These are phyloP conservation scores for Gallinago media DNA, from an alignment of 2,113 vertebrate genomes.

Conservation along the genomic window DNA sequence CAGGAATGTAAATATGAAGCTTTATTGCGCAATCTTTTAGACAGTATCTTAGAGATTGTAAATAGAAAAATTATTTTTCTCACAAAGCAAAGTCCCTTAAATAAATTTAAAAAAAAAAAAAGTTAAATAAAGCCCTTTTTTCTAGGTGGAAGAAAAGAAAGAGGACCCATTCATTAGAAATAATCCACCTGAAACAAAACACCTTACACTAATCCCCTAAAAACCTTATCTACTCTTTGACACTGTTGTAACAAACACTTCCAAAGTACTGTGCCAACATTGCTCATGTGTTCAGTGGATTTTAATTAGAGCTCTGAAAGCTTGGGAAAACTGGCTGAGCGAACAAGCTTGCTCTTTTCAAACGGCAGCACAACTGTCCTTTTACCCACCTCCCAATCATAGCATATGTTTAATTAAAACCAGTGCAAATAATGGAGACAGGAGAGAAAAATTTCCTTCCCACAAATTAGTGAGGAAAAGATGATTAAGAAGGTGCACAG, in stretches of 20 bases:
- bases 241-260: slow-evolving; percentile 74
- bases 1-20: not conserved
- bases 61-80: not conserved
- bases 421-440: slow-evolving; percentile 12
- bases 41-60: not conserved
- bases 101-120: not conserved
- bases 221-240: slow-evolving; percentile 71
- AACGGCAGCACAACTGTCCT: slow-evolving; percentile 21
- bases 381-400: not conserved
- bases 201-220: slow-evolving; percentile 45
- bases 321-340: slow-evolving; percentile 6
- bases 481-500: slow-evolving; percentile 4
- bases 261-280: slow-evolving; percentile 53
- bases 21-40: not conserved
- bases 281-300: slow-evolving; percentile 61
- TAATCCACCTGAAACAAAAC: slow-evolving; percentile 64
- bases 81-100: not conserved
- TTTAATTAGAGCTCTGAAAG: slow-evolving; percentile 63
- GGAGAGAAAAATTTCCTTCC: slow-evolving; percentile 25
- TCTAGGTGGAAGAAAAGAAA: not conserved
- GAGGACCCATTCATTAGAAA: slow-evolving; percentile 18
- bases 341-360: slow-evolving; percentile 8
- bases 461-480: slow-evolving; percentile 25
- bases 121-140: not conserved
- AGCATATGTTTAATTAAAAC: slow-evolving; percentile 46